Base-by-base conservation (phyloP, 2,888 invertebrate genomes). In the Tuta absoluta region DNA sequence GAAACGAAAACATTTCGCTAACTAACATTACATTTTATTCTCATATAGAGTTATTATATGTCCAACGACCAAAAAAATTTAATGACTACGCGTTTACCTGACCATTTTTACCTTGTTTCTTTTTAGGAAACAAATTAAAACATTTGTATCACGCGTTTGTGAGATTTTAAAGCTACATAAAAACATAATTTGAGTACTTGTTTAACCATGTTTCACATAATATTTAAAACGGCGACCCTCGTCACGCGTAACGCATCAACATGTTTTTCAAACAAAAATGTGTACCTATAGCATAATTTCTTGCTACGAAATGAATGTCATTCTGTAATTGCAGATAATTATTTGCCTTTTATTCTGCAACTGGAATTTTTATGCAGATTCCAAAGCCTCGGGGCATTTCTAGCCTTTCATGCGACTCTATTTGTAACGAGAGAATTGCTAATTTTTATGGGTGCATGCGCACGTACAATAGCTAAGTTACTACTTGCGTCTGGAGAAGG, bases 191-290 rank as follows among this genome's bases (percentile, higher is more conserved):
- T 80, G 74, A 72, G 72, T 74, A 75, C 78, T 72, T 78, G 79
- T 76, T 75, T 75, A 72, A 71, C 73, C 74, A 75, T 79, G 78
- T 79, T 81, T 74, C 72, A 81, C 80, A 82, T 82, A 84, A 81
- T 78, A 77, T 78, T 80, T 76, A 75, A 79, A 76, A 73, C 72
- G 72, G 69, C 67, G 75, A 80, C 81, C 82, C 82, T 73, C 80
- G 82, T 84, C 82, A 82, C 71, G 72, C 71, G 66, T 41, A 61
- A 11, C 14, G 67, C 64, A 24, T 69, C 66, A 68, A 67, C 67
- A 67, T 67, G 78, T 72, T 77, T 80, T 78, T 79, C 71, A 73
- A 76, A 75, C 21, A 61, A 10, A 12, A 12, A 28, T 61, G 17
- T 24, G 38, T 38, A 33, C 17, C 17, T n/a, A 45, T n/a, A n/a